These are phyloP conservation scores for Trissoscelio sp. DNA, from an alignment of 2,888 invertebrate species.

Conservation along the genomic window DNA sequence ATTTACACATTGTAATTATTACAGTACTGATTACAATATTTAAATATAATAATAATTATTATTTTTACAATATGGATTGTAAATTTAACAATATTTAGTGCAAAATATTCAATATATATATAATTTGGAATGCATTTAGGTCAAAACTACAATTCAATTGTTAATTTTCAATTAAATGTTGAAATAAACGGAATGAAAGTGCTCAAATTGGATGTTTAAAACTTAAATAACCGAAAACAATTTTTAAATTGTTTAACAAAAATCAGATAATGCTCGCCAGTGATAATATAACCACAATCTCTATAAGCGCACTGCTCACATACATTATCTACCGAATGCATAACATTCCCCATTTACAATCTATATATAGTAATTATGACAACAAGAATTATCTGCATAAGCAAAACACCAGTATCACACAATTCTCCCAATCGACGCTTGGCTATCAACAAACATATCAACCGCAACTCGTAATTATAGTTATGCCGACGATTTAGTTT, in stretches of 20 bases:
- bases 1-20: too few species aligned
- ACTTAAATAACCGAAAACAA: conserved; percentile 23
- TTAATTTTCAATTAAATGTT: too few species aligned
- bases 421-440: conserved; percentile 12
- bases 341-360: conserved; percentile 19
- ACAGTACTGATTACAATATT: too few species aligned
- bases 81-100: too few species aligned
- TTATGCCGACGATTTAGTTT: not conserved
- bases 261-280: conserved; percentile 2
- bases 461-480: not conserved
- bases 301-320: not conserved
- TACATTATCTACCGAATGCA: conserved; percentile 12
- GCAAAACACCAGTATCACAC: conserved; percentile 6
- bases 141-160: too few species aligned
- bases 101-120: too few species aligned
- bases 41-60: too few species aligned
- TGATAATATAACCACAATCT: conserved; percentile 13
- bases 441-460: not conserved
- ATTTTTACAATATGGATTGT: too few species aligned
- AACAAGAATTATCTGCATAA: conserved; percentile 22
- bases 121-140: too few species aligned
- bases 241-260: not conserved
- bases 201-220: too few species aligned
- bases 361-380: conserved; percentile 4
- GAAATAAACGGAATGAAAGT: too few species aligned